Conservation (phyloP, 2,888 invertebrate genomes). For the Athalia circularis region DNA sequence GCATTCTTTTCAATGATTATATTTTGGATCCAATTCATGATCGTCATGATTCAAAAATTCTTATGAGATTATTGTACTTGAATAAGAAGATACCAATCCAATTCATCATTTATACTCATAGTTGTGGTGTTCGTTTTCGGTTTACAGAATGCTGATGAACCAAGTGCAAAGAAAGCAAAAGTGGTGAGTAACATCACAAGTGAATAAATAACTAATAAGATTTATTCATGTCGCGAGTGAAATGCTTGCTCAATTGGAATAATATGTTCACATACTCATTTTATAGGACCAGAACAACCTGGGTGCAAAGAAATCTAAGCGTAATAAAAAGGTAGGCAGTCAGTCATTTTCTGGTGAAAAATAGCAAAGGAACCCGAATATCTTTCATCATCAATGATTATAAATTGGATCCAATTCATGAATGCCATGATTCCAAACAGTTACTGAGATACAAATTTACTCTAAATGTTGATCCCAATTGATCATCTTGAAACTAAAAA, state of each 20-base stretch:
- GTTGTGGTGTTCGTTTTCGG: background rate
- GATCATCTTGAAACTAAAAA: background rate
- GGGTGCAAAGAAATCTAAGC: background rate
- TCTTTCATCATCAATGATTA: constrained; percentile 15
- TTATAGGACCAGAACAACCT: background rate
- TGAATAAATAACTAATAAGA: background rate
- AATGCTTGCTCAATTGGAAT: no score
- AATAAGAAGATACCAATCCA: no score
- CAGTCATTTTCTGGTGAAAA: background rate
- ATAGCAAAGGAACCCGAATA: background rate
- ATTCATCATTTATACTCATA: background rate
- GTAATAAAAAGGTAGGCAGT: constrained; percentile 7
- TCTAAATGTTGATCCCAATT: background rate
- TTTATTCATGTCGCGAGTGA: no score
- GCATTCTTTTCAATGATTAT: constrained; percentile 22
- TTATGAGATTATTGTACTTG: constrained; percentile 16
- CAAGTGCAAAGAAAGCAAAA: constrained; percentile 18
- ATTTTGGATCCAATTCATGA: constrained; percentile 44
- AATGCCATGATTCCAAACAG: constrained; percentile 37
- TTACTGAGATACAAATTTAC: constrained; percentile 2
- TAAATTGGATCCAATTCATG: constrained; percentile 44
- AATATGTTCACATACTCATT: background rate
- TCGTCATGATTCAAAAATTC: constrained; percentile 30
- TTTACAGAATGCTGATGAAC: constrained; percentile 22
- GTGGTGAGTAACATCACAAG: constrained; percentile 2